Percentiles rank a stretch among this genome's conserved stretches.
Conservation (phyloP, 2,797 vertebrate genomes). For the Coracias cyanogaster region DNA sequence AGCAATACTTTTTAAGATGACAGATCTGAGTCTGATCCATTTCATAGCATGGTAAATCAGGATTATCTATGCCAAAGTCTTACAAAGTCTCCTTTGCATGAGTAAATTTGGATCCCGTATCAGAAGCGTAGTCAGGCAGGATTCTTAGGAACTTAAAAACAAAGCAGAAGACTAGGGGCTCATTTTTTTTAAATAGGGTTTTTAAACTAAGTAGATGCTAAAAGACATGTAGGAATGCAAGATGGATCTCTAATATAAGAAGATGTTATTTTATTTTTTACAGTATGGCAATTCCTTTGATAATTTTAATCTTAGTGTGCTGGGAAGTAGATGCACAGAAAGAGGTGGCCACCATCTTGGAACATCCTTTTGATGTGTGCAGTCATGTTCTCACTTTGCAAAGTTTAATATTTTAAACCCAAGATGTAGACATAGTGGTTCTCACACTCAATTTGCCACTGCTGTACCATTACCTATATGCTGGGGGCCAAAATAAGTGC, state of each 20-base stretch:
- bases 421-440: neutral
- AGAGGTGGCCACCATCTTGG: neutral
- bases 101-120: neutral
- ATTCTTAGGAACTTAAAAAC: neutral
- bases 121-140: neutral
- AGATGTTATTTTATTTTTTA: neutral
- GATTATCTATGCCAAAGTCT: neutral
- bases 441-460: conserved; percentile 8
- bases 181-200: neutral
- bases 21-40: neutral
- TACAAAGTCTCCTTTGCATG: neutral
- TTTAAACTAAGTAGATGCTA: neutral
- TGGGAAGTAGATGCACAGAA: neutral
- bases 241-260: neutral
- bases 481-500: neutral
- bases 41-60: neutral
- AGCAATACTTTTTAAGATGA: neutral
- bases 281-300: neutral
- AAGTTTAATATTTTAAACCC: neutral
- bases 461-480: neutral
- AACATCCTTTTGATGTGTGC: conserved; percentile 12
- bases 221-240: neutral
- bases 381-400: neutral
- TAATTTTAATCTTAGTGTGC: neutral
- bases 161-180: neutral